Evolutionary conservation across 1,140 invertebrate species (phyloP), one percentile per base, ranked within the genome.

Genomic region (Achatina immaculata): DNA sequence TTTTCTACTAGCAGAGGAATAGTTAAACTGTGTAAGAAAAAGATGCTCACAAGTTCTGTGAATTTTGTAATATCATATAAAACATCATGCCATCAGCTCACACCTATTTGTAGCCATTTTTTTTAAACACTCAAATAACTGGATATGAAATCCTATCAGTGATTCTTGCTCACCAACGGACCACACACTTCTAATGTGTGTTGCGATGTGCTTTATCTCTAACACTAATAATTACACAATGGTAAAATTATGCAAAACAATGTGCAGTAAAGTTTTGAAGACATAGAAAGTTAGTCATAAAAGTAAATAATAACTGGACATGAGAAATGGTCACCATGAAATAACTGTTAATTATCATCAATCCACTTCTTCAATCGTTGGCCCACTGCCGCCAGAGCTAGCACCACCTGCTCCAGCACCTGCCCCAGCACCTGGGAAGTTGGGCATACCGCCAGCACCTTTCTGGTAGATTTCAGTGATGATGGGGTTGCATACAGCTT

Each of bases 331-430:
- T n/a, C 51, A n/a, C 51, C 51, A 16, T 14, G 14, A n/a, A 16
- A n/a, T 14, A n/a, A 55, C n/a, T 45, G 43, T 45, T 6, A 45
- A 55, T 24, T 4, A 28, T 6, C n/a, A 83, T 88, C 97, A 98
- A 91, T 98, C 96, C 86, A 98, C 96, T 93, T 98, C 96, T 92
- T 98, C 96, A 88, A 98, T 97, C 89, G 96, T 98, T 84, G 96
- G 96, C 88, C 96, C 96, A 88, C 84, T 77, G 55, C 94, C 93
- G 19, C 78, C 82, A 55, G 48, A 6, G n/a, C 58, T 28, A 62
- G n/a, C 58, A 62, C n/a, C 58, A 6, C 7, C 58, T 6, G 58
- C 58, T 6, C 58, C 58, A 58, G 58, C n/a, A 3, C 83, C 83
- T 72, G 83, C 83, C 3, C 76, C 80, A 58, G 78, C n/a, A 77